These are phyloP conservation scores for Candidula unifasciata DNA, from an alignment of 2,888 invertebrate species.

Conservation along the genomic window DNA sequence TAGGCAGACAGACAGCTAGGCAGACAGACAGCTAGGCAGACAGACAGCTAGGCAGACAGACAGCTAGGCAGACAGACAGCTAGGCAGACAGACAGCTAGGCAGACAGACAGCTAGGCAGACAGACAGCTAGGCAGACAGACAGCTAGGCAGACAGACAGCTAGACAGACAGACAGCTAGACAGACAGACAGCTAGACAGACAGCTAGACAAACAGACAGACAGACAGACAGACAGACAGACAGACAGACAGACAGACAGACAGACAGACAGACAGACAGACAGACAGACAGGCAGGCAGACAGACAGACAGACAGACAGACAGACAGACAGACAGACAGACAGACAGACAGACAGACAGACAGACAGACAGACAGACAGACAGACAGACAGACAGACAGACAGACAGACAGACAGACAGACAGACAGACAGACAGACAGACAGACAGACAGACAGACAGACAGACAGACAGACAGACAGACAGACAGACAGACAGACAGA, in stretches of 20 bases:
- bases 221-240: background rate
- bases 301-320: background rate
- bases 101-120: constrained; percentile 5
- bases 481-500: constrained; percentile 1
- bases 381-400: constrained; percentile 8
- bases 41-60: constrained; percentile 13
- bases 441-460: background rate
- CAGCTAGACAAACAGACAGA: background rate
- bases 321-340: background rate
- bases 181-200: background rate
- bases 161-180: background rate
- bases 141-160: background rate
- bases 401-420: constrained; percentile 8
- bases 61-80: constrained; percentile 20
- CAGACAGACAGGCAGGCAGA: background rate
- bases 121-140: background rate
- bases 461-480: background rate
- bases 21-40: constrained; percentile 27
- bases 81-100: constrained; percentile 1
- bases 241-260: background rate
- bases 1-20: constrained; percentile 25
- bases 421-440: background rate
- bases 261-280: background rate
- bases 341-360: background rate
- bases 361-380: background rate